Evolutionary conservation across 2,888 invertebrate species (phyloP).

Genomic region (Dolomedes plantarius): DNA sequence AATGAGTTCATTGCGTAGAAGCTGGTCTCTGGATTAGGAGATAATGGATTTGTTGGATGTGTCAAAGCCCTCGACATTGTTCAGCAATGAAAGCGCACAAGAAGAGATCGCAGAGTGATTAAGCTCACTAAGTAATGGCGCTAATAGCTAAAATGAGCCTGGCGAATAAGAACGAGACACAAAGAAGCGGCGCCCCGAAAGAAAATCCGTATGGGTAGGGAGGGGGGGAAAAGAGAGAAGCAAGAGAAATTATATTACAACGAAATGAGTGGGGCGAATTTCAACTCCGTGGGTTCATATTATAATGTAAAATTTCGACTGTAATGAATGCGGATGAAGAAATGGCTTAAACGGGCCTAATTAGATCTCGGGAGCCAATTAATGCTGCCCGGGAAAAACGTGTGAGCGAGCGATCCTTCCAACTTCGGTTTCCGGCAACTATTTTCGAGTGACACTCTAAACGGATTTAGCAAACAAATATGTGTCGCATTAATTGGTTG

Average conservation of each 20-base stretch:
- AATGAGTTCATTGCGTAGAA: slow-evolving; percentile 58
- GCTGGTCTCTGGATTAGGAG: slow-evolving; percentile 54
- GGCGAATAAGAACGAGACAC: slow-evolving; percentile 28
- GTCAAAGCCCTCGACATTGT: slow-evolving; percentile 28
- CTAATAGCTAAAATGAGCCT: slow-evolving; percentile 68
- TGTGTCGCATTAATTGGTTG: not conserved
- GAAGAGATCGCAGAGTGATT: slow-evolving; percentile 70
- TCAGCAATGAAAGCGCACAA: slow-evolving; percentile 27
- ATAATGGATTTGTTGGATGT: slow-evolving; percentile 54
- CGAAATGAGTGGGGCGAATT: slow-evolving; percentile 67
- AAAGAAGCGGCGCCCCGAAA: slow-evolving; percentile 28
- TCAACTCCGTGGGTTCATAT: slow-evolving; percentile 42
- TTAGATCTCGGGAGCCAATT: slow-evolving; percentile 65
- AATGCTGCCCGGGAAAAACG: slow-evolving; percentile 54
- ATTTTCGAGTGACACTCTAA: not conserved
- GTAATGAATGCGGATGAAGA: slow-evolving; percentile 69
- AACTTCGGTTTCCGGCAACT: slow-evolving; percentile 1
- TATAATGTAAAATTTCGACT: slow-evolving; percentile 61
- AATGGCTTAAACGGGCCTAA: slow-evolving; percentile 68
- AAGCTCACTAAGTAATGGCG: slow-evolving; percentile 69
- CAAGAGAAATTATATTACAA: slow-evolving; percentile 56
- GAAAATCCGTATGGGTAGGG: slow-evolving; percentile 4
- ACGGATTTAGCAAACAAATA: slow-evolving; percentile 3
- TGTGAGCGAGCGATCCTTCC: not conserved
- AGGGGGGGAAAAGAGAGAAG: slow-evolving; percentile 26